These are phyloP conservation scores for Bos javanicus DNA, from an alignment of 2,113 vertebrate genomes.

Conservation along the genomic window DNA sequence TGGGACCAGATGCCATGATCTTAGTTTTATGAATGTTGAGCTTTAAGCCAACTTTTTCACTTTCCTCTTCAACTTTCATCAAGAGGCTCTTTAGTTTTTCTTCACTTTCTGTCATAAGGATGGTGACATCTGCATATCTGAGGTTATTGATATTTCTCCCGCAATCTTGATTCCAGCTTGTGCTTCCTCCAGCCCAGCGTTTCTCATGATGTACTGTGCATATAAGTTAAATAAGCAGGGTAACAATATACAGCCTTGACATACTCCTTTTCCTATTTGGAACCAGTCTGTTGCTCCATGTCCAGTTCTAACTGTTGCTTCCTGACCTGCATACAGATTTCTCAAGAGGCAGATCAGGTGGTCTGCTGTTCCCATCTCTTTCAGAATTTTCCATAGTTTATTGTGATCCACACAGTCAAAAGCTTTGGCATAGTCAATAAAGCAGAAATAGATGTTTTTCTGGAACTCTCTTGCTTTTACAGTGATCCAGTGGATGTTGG, in stretches of 20 bases:
- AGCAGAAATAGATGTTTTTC: neutral
- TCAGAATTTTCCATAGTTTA: neutral
- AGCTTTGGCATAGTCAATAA: neutral
- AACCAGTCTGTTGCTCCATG: neutral
- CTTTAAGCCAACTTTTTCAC: neutral
- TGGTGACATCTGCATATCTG: neutral
- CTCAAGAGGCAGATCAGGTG: neutral
- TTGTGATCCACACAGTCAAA: neutral
- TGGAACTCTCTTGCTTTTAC: neutral
- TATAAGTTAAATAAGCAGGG: neutral
- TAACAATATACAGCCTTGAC: neutral
- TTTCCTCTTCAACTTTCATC: fast-evolving
- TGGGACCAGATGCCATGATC: neutral
- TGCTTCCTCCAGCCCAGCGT: fast-evolving
- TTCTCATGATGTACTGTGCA: neutral
- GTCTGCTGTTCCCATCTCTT: neutral
- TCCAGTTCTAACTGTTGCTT: neutral
- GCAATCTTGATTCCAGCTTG: neutral
- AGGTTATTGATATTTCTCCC: neutral
- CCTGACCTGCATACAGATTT: neutral
- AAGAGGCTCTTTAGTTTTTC: neutral
- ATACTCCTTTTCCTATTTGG: neutral
- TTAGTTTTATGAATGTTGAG: neutral
- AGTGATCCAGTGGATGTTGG: neutral
- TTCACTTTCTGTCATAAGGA: neutral